Evolutionary conservation across 2,113 vertebrate species (phyloP).

Genomic region (Prunella fulvescens): DNA sequence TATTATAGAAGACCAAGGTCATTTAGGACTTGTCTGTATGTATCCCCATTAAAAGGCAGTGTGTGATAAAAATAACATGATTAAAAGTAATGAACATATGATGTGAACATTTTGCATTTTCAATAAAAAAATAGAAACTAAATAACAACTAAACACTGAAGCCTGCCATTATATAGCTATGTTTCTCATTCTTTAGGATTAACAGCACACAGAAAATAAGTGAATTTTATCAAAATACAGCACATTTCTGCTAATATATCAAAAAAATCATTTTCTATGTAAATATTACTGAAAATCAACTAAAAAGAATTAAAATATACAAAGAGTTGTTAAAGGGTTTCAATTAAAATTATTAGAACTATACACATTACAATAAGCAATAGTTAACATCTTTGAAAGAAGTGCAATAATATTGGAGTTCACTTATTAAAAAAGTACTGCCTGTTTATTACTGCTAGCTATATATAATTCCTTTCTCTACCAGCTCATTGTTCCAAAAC

Average conservation of each 20-base stretch:
- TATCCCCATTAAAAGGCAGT: constrained; percentile 65
- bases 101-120: constrained; percentile 37
- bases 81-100: constrained; percentile 39
- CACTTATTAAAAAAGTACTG: constrained; percentile 69
- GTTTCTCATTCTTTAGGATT: constrained; percentile 73
- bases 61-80: constrained; percentile 20
- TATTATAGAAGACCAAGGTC: constrained; percentile 31
- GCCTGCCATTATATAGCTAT: constrained; percentile 68
- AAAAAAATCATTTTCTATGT: constrained; percentile 79
- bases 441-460: constrained; percentile 53
- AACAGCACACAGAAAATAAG: constrained; percentile 74
- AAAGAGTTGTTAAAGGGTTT: constrained; percentile 84
- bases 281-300: constrained; percentile 77
- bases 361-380: constrained; percentile 75
- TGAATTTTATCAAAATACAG: constrained; percentile 82
- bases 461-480: constrained; percentile 8
- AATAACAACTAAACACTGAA: constrained; percentile 55
- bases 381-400: constrained; percentile 70
- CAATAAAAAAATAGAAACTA: constrained; percentile 56
- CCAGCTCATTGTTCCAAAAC: constrained; percentile 39
- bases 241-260: constrained; percentile 76
- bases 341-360: constrained; percentile 76
- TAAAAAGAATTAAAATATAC: constrained; percentile 79
- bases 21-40: constrained; percentile 38
- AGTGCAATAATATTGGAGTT: constrained; percentile 75